Base-by-base conservation (phyloP, 2,797 vertebrate genomes). In the Danio albolineatus region DNA sequence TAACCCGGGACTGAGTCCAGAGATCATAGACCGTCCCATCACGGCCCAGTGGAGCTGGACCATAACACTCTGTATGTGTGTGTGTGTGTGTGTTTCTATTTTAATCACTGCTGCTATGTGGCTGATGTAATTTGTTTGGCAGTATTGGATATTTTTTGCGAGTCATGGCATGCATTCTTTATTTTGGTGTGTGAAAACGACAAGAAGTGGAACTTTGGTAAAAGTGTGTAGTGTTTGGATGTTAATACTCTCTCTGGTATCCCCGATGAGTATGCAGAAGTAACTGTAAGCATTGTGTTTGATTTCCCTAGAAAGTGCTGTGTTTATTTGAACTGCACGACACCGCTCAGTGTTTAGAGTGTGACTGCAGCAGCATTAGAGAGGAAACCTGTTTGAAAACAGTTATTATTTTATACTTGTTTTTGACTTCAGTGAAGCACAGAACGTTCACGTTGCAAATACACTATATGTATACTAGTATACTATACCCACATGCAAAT, bases 1-100 rank as follows among this genome's bases (percentile, higher is more conserved):
- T 92, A 92, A 92, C 92, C 93, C 88, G 90, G 91, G 92, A 92
- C 79, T 86, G 78, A 46, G 67, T 92, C 92, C 93, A 92, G 90
- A 90, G 87, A 86, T 86, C 87, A 87, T 90, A 64, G 79, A 83
- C 88, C 81, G 87, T 83, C 87, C 89, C 85, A 88, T 89, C 89
- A 86, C 89, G 90, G 86, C 87, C 87, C 91, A 91, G 90, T 90
- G 87, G 90, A 90, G 85, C 89, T 90, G 89, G 90, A 90, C 86
- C 61, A 75, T 77, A 88, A 54, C 74, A 71, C 16, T 82, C 41
- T 70, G 14, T 82, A 59, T 75, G 60, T 82, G 73, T 73, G 53
- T 78, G 12, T 71, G 51, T 57, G 70, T 78, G 60, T 81, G 51
- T 73, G 16, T 78, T 60, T 74, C 82, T 80, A 82, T 84, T 86